phyloP scores from a whole-genome alignment of 53 echinoderm and acorn worm genomes.

The Echinometra lucunter region DNA sequence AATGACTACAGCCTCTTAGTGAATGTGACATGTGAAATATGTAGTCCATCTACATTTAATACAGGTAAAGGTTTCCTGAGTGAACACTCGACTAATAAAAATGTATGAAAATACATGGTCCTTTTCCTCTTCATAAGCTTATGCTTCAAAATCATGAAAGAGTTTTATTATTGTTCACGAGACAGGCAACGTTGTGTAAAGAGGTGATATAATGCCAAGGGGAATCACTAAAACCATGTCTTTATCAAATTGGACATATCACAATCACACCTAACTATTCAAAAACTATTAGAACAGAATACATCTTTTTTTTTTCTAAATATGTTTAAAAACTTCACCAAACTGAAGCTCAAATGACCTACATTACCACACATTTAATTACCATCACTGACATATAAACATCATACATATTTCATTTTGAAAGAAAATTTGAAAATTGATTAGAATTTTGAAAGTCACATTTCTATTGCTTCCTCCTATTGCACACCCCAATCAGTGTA shows the following conservation, averaged over 20 bases:
- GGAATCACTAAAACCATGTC: neutral
- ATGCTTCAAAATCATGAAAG: neutral
- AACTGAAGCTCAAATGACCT: neutral
- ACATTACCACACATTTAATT: neutral
- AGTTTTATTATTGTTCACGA: neutral
- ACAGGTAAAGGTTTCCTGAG: constrained; percentile 30
- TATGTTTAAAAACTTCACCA: neutral
- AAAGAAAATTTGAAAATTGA: neutral
- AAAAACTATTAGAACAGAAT: too few species aligned
- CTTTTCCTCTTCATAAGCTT: neutral
- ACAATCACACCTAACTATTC: neutral
- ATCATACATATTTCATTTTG: neutral
- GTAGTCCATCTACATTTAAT: neutral
- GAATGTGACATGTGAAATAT: neutral
- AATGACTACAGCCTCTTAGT: neutral
- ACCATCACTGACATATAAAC: neutral
- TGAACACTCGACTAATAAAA: neutral
- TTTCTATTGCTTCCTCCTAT: neutral
- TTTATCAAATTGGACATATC: neutral
- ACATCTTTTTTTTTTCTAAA: too few species aligned
- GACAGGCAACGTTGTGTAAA: neutral
- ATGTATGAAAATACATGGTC: neutral
- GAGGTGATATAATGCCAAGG: neutral
- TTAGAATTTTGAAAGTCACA: neutral
- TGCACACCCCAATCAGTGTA: neutral